A percentile compares a stretch with the other conserved stretches of the same genome.
phyloP scores from a whole-genome alignment of 2,113 vertebrate genomes.

The Lamprotornis superbus region DNA sequence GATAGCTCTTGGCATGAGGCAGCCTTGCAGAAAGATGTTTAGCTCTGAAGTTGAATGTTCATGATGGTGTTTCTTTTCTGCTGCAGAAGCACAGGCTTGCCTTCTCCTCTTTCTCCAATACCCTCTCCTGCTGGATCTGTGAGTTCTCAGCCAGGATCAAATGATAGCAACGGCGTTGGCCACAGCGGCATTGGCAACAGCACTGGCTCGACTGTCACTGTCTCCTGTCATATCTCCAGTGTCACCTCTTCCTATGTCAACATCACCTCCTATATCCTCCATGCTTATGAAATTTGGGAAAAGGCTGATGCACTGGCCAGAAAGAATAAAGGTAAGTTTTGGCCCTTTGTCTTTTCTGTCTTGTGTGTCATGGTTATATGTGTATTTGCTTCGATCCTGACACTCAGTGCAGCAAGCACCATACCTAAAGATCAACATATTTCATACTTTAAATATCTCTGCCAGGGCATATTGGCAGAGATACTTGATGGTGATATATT shows the following conservation, averaged over 20 bases:
- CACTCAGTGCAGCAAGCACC: neutral
- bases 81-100: conserved; percentile 77
- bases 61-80: neutral
- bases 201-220: conserved; percentile 57
- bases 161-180: conserved; percentile 50
- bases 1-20: neutral
- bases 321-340: conserved; percentile 82
- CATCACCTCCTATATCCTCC: conserved; percentile 87
- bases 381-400: neutral
- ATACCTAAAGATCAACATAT: neutral
- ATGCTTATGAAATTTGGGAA: conserved; percentile 89
- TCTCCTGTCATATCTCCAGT: conserved; percentile 82
- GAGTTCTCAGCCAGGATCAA: conserved; percentile 71
- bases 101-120: conserved; percentile 77
- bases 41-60: neutral
- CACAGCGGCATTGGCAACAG: neutral
- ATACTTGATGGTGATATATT: neutral
- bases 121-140: conserved; percentile 79
- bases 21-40: neutral
- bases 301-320: conserved; percentile 81
- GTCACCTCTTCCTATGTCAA: conserved; percentile 86
- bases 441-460: neutral
- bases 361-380: neutral
- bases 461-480: neutral
- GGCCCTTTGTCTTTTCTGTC: neutral